Evolutionary conservation across 2,888 invertebrate genomes (phyloP).

Genomic region (Scaptomyza caliginosa): DNA sequence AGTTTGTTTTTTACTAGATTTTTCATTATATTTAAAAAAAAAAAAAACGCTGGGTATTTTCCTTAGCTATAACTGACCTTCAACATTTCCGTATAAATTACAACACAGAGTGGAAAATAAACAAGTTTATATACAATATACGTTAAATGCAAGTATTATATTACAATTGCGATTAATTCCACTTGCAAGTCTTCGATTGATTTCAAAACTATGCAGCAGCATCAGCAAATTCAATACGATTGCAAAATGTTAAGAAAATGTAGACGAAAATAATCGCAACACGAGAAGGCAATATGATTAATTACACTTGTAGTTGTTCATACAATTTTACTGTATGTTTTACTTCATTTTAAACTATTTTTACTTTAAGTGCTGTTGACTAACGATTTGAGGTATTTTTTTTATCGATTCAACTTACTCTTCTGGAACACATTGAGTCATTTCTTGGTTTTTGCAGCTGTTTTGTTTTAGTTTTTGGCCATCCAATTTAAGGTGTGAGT

Average conservation of each 20-base stretch:
- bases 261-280: slow-evolving; percentile 5
- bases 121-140: neutral
- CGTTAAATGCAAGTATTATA: no score
- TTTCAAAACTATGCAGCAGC: neutral
- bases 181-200: neutral
- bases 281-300: slow-evolving; percentile 37
- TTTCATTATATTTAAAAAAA: no score
- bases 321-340: slow-evolving; percentile 19
- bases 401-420: slow-evolving; percentile 11
- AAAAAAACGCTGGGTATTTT: no score
- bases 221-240: neutral
- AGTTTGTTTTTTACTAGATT: no score
- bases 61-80: no score
- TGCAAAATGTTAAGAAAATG: slow-evolving; percentile 21
- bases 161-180: neutral
- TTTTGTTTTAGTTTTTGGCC: slow-evolving; percentile 8
- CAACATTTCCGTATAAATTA: neutral
- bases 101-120: neutral
- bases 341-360: slow-evolving; percentile 16
- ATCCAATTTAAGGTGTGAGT: slow-evolving; percentile 51
- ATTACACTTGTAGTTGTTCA: slow-evolving; percentile 25
- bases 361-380: slow-evolving; percentile 40
- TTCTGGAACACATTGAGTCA: slow-evolving; percentile 1
- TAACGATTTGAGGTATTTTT: slow-evolving; percentile 31
- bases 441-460: slow-evolving; percentile 5